Evolutionary conservation across 2,797 vertebrate genomes (phyloP).

Genomic region (Vultur gryphus): DNA sequence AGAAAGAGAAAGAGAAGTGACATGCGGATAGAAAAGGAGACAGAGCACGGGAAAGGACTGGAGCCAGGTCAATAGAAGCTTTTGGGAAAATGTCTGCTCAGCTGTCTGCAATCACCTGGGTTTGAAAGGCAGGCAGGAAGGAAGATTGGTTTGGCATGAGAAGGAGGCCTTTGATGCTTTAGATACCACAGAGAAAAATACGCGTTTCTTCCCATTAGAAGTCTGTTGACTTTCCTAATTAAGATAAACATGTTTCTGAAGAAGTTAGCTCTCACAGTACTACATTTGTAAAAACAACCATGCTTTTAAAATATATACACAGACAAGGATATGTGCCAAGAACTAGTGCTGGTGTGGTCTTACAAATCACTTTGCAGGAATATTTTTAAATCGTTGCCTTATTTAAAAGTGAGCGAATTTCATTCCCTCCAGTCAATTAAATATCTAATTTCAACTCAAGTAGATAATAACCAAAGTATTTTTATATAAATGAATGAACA

Average conservation of each 20-base stretch:
- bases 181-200: conserved; percentile 79
- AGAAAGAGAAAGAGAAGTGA: conserved; percentile 72
- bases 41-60: conserved; percentile 66
- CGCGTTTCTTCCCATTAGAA: conserved; percentile 80
- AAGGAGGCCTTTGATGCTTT: conserved; percentile 79
- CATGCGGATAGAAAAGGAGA: conserved; percentile 57
- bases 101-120: conserved; percentile 86
- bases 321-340: conserved; percentile 66
- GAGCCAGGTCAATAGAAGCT: conserved; percentile 79
- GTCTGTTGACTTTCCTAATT: conserved; percentile 86
- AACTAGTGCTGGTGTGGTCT: conserved; percentile 76
- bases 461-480: conserved; percentile 72
- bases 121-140: conserved; percentile 79
- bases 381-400: conserved; percentile 74
- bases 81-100: conserved; percentile 82
- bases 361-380: conserved; percentile 72
- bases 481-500: conserved; percentile 72
- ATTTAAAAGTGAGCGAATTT: conserved; percentile 73
- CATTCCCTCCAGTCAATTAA: conserved; percentile 78
- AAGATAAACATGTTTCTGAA: conserved; percentile 86
- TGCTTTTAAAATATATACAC: conserved; percentile 73
- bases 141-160: conserved; percentile 83
- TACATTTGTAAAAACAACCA: conserved; percentile 78
- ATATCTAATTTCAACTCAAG: conserved; percentile 75
- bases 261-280: conserved; percentile 77